Base-by-base conservation (phyloP, 2,113 vertebrate species). In the Illadopsis cleaveri region DNA sequence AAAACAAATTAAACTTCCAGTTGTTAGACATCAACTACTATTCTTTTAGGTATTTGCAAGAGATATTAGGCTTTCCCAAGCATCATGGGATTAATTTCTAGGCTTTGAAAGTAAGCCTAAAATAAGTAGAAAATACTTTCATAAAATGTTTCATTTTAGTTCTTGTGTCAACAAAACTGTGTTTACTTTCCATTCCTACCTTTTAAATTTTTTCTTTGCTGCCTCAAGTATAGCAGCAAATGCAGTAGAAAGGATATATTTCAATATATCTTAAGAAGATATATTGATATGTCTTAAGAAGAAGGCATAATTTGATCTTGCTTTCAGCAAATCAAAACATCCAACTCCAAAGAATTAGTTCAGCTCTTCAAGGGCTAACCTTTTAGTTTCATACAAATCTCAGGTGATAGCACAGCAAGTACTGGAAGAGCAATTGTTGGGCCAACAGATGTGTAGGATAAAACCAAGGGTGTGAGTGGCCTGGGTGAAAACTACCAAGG, bases 391-490 rank as follows among this genome's bases (percentile, higher is more conserved):
- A 21, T 68, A 10, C 25, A 68, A 68, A 30, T 33, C 30, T 44
- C 20, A 21, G 1, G 0, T 28, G 33, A 9, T 3, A 33, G 33
- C 45, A 69, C 12, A 17, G 21, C 0, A 0, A 35, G n/a, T 6
- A 11, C 21, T 47, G 45, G 11, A 15, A 56, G 48, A 54, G 18
- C 14, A 28, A 25, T 13, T 27, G 8, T 30, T 62, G 47, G 45
- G 35, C 35, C 23, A 71, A 35, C 1, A 48, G 45, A 27, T 27
- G 9, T 12, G 31, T 23, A 25, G 31, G 27, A 47, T 30, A 56
- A 87, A 78, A 77, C 4, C 9, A 42, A n/a, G 3, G 12, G 33
- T 40, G 6, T n/a, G 38, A n/a, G 12, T 60, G 33, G 45, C 9
- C 4, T 78, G n/a, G 15, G 19, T 91, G 44, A 72, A 69, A 72